phyloP scores from a whole-genome alignment of 1,140 invertebrate species.

The Aphaenogaster floridana region DNA sequence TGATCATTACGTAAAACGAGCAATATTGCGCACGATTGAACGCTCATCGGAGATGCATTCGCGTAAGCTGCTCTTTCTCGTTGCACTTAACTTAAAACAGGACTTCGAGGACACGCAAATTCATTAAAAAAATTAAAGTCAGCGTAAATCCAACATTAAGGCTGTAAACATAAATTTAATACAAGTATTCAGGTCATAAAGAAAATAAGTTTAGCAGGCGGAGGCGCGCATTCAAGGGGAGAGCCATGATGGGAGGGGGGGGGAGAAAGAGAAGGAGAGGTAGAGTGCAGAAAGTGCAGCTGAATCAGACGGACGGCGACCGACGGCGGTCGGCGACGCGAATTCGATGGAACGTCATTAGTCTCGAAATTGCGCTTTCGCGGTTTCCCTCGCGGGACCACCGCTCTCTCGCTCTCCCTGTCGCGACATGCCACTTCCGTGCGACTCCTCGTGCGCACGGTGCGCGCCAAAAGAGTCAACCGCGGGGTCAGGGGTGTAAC shows the following conservation, averaged over 20 bases:
- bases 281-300: conserved; percentile 31
- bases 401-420: not conserved
- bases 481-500: not conserved
- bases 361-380: conserved; percentile 8
- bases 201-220: not conserved
- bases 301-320: not conserved
- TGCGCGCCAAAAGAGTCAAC: conserved; percentile 9
- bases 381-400: not conserved
- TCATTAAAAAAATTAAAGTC: not conserved
- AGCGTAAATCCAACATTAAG: not conserved
- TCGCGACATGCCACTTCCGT: not conserved
- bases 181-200: not conserved
- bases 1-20: too few species aligned
- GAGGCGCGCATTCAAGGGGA: too few species aligned
- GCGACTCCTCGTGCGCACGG: not conserved
- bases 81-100: not conserved
- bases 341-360: not conserved
- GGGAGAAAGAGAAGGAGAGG: not conserved
- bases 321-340: not conserved
- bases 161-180: not conserved
- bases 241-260: not conserved
- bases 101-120: not conserved
- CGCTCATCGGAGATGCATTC: too few species aligned
- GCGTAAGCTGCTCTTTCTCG: not conserved
- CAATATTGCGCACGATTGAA: too few species aligned